A percentile compares a stretch with the other conserved stretches of the same genome.
These are phyloP conservation scores for Zootermopsis nevadensis DNA, from an alignment of 2,888 invertebrate species.

Conservation along the genomic window DNA sequence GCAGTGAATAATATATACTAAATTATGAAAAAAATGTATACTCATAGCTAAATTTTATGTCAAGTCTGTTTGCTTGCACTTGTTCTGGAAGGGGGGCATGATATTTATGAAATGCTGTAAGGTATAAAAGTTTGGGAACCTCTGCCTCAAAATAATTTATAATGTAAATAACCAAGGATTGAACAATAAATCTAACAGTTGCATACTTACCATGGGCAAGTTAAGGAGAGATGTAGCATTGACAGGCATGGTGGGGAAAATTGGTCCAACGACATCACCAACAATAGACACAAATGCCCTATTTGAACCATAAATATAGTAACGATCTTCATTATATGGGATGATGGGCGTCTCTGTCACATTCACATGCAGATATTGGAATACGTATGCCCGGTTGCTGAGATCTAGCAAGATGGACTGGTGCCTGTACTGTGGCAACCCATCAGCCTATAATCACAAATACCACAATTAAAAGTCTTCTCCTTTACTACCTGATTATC, in stretches of 20 bases:
- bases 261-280: constrained; percentile 93
- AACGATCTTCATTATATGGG: constrained; percentile 89
- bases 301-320: constrained; percentile 95
- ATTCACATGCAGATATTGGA: constrained; percentile 96
- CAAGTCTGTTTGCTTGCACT: no score
- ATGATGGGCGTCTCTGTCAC: constrained; percentile 93
- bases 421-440: constrained; percentile 91
- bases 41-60: no score
- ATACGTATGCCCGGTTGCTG: constrained; percentile 89
- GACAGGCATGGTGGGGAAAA: constrained; percentile 92
- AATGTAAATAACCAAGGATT: no score
- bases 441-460: constrained; percentile 76
- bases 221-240: constrained; percentile 84
- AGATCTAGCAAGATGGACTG: constrained; percentile 92
- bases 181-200: background rate
- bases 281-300: constrained; percentile 83
- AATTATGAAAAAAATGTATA: no score
- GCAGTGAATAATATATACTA: no score
- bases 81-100: no score
- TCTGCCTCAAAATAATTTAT: no score
- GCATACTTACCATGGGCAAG: constrained; percentile 75
- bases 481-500: no score
- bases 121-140: no score
- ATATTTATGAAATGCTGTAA: no score
- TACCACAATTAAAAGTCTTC: no score